Conservation (phyloP, 2,113 vertebrate genomes). For the Chlorodrepanis virens region DNA sequence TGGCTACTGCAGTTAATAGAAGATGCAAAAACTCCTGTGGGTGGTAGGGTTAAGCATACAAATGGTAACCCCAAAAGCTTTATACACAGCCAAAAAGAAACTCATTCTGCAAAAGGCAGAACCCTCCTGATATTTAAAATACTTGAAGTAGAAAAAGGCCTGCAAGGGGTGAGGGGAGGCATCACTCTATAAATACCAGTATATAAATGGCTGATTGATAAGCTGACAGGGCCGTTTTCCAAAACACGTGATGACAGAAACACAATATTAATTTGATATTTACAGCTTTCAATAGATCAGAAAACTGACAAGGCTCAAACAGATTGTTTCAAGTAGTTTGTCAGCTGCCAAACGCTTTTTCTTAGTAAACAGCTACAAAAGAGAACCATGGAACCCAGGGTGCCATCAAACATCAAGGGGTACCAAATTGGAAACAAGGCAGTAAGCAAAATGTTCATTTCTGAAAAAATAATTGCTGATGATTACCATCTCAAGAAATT, state of each 20-base stretch:
- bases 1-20: background rate
- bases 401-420: background rate
- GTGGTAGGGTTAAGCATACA: background rate
- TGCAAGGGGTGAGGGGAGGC: background rate
- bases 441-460: background rate
- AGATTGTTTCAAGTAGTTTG: background rate
- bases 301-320: background rate
- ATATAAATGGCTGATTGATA: background rate
- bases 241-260: background rate
- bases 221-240: background rate
- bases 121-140: background rate
- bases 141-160: background rate
- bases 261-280: background rate
- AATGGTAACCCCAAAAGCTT: background rate
- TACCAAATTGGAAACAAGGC: background rate
- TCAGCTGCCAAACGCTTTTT: background rate
- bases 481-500: background rate
- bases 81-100: background rate
- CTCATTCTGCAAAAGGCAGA: background rate
- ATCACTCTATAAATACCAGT: background rate
- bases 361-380: slow-evolving; percentile 13
- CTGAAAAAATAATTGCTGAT: background rate
- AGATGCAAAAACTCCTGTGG: background rate
- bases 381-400: background rate
- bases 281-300: slow-evolving; percentile 7